Conservation (phyloP, 2,797 vertebrate genomes). For the Alcedo atthis region DNA sequence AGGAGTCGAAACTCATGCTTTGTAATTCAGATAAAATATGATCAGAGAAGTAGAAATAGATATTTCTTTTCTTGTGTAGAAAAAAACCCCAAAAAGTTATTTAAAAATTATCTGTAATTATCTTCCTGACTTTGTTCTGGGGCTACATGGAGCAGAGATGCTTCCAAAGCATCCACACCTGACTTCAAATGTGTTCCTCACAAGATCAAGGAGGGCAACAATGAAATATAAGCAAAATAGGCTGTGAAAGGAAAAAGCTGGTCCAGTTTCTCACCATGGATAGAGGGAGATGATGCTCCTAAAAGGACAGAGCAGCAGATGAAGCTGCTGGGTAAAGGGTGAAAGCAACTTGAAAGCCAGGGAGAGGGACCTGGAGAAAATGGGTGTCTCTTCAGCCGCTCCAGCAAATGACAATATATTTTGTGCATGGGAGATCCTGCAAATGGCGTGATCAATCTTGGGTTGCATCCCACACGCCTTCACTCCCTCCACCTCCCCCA, state of each 20-base stretch:
- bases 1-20: neutral
- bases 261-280: neutral
- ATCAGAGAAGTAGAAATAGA: neutral
- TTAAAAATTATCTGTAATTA: rapidly evolving
- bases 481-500: neutral
- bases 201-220: rapidly evolving
- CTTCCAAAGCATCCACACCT: neutral
- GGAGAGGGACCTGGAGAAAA: neutral
- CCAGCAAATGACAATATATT: neutral
- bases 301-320: neutral
- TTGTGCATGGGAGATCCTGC: conserved; percentile 36
- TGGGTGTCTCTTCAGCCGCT: neutral
- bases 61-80: neutral
- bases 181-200: neutral
- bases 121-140: rapidly evolving
- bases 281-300: neutral
- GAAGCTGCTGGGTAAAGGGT: neutral
- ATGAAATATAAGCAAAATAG: neutral
- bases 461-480: neutral
- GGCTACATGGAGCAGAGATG: neutral
- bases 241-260: neutral
- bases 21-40: neutral
- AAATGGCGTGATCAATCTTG: conserved; percentile 61
- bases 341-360: neutral
- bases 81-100: neutral